Base-by-base conservation (phyloP, 92 coral and sea anemone genomes). In the Anthopleura xanthogrammica region DNA sequence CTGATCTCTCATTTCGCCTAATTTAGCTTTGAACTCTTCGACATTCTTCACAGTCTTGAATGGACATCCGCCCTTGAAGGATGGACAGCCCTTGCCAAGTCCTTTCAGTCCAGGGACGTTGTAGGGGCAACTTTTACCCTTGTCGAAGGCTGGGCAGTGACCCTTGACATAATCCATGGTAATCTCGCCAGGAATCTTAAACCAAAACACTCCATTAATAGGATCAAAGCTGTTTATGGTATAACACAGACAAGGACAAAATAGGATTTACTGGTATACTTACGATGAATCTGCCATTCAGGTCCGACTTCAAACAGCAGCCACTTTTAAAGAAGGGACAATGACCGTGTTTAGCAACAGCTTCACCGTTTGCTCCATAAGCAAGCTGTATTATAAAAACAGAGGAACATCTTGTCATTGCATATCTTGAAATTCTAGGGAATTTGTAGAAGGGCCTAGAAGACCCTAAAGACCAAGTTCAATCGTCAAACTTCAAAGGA, bases 1-100 rank as follows among this genome's bases (percentile, higher is more conserved):
- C 79, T 83, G 20, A 58, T 83, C 86, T 52, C 86, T 46, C 86
- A 83, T 83, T 36, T 83, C 71, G 57, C 86, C 86, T 71, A 83
- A 16, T 46, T 83, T 83, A 80, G 73, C 86, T 64, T 75, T 74
- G 66, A 83, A 83, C 55, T 83, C 86, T 19, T 64, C 86, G 40
- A 83, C 50, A 9, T 60, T 58, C 86, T 83, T 83, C 1, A 83
- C 86, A 22, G 41, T 48, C 73, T 55, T 75, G 86, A 83, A 83
- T 19, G 86, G 86, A 41, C 86, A 83, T 29, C 80, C 80, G 2
- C 23, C 42, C 40, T 83, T 83, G 39, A 83, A 83, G 48, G 58
- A 55, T 23, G 86, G 86, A 48, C 86, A 83, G 0, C 86, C 86
- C 20, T 73, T 75, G 39, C 43, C 86, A 11, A 83, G 80, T 2